Evolutionary conservation across 2,888 invertebrate species (phyloP), one percentile per base, ranked within the genome.

Genomic region (Tineola bisselliella): DNA sequence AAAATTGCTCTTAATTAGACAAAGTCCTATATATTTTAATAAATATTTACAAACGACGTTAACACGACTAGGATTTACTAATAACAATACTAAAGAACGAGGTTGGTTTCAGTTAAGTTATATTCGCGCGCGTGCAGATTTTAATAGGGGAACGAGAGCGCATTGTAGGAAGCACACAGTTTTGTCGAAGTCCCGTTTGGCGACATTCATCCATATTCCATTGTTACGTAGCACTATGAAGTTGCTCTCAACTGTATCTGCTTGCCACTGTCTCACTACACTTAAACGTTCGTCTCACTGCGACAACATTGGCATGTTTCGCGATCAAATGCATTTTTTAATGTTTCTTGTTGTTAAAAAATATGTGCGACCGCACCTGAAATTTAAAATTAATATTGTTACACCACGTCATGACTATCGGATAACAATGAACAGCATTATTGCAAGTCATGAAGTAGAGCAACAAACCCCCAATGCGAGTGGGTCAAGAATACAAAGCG

Each of bases 181-280:
- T 79, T 72, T 70, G 70, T 68, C 69, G 69, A 64, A 61, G 66
- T 70, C 64, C 69, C 66, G 64, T 61, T 66, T 65, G 66, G 65
- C 65, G 64, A 65, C 66, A 68, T 76, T 87, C 84, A 87, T 80
- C 87, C 87, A 86, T 86, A 87, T 87, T 87, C 87, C 87, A 87
- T 87, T 77, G 84, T 87, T 80, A 71, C 74, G 70, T 67, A 71
- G 62, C 74, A 75, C 73, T 71, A 65, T 74, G 73, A 73, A 63
- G 65, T 70, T 75, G 74, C 75, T 79, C 81, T 84, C 86, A 86
- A 84, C 86, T 86, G 71, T 73, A 77, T 69, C 69, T 66, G 73
- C 64, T 66, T 69, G 63, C 62, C 66, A 66, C 67, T 18, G 48
- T 18, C 58, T 15, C 60, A 13, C 43, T 69, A 66, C 74, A 79